Evolutionary conservation across 2,113 vertebrate genomes (phyloP).

Genomic region (Speoplatyrhinus poulsoni): DNA sequence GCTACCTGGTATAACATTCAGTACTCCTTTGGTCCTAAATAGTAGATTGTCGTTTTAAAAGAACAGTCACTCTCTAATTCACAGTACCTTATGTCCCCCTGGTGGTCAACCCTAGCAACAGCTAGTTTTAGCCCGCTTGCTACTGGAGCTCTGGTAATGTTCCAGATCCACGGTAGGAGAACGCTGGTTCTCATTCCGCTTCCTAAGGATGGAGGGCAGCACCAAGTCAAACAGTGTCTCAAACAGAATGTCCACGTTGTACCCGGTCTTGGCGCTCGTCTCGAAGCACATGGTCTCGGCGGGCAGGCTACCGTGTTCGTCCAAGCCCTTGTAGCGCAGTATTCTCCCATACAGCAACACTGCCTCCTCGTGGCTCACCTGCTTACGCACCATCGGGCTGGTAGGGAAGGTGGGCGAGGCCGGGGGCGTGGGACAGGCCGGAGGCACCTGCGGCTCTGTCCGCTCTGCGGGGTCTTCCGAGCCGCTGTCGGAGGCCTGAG

Average conservation of each 20-base stretch:
- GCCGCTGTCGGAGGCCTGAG: slow-evolving; percentile 11
- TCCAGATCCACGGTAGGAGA: slow-evolving; percentile 85
- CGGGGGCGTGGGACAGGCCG: slow-evolving; percentile 39
- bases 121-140: slow-evolving; percentile 36
- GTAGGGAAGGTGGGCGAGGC: slow-evolving; percentile 48
- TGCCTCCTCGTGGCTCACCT: slow-evolving; percentile 84
- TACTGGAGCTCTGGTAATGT: slow-evolving; percentile 59
- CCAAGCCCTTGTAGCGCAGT: slow-evolving; percentile 87
- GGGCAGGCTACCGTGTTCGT: slow-evolving; percentile 81
- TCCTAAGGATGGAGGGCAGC: slow-evolving; percentile 83
- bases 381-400: slow-evolving; percentile 63
- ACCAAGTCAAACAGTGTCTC: slow-evolving; percentile 92
- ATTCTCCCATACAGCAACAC: slow-evolving; percentile 85
- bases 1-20: slow-evolving; percentile 37
- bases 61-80: background rate
- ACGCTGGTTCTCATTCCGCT: slow-evolving; percentile 75
- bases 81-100: background rate
- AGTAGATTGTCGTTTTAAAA: slow-evolving; percentile 26
- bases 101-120: slow-evolving; percentile 55
- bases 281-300: slow-evolving; percentile 95
- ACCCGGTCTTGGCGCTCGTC: slow-evolving; percentile 93
- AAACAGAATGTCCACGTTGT: slow-evolving; percentile 90
- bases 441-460: slow-evolving; percentile 39
- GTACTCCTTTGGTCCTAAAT: slow-evolving; percentile 14
- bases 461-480: slow-evolving; percentile 28